A percentile compares a stretch with the other conserved stretches of the same genome.
Evolutionary conservation across 2,797 vertebrate species (phyloP).

Genomic region (Tiaroga cobitis): DNA sequence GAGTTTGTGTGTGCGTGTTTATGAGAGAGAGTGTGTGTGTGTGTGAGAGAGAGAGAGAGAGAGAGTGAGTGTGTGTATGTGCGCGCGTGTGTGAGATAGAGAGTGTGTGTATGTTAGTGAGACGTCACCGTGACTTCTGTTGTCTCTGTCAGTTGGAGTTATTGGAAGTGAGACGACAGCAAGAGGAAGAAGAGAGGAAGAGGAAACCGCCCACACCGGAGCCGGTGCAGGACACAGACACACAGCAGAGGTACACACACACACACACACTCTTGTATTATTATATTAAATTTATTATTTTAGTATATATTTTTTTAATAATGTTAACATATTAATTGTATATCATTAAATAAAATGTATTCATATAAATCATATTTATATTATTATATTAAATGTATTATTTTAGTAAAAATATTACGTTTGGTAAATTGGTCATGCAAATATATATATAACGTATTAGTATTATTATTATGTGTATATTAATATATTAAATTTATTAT

Average conservation of each 20-base stretch:
- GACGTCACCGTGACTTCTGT: neutral
- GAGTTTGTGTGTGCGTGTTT: too few species aligned
- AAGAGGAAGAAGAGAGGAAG: conserved; percentile 92
- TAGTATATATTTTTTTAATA: neutral
- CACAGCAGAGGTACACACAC: conserved; percentile 83
- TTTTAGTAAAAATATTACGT: neutral
- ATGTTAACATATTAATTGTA: neutral
- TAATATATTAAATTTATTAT: neutral
- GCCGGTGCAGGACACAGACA: conserved; percentile 77
- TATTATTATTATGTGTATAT: too few species aligned
- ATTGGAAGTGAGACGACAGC: conserved; percentile 92
- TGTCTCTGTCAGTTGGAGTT: conserved; percentile 84
- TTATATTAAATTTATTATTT: neutral
- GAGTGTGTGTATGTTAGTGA: neutral
- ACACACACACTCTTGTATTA: neutral
- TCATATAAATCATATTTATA: neutral
- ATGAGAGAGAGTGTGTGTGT: too few species aligned
- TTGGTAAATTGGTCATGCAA: neutral
- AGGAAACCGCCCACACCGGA: conserved; percentile 86
- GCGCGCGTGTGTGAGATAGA: neutral
- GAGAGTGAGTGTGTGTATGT: neutral
- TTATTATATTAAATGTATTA: neutral
- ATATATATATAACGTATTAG: neutral
- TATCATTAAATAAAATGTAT: neutral
- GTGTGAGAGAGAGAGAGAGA: too few species aligned